These are phyloP conservation scores for Cosmia trapezina DNA, from an alignment of 2,888 invertebrate species.

Conservation along the genomic window DNA sequence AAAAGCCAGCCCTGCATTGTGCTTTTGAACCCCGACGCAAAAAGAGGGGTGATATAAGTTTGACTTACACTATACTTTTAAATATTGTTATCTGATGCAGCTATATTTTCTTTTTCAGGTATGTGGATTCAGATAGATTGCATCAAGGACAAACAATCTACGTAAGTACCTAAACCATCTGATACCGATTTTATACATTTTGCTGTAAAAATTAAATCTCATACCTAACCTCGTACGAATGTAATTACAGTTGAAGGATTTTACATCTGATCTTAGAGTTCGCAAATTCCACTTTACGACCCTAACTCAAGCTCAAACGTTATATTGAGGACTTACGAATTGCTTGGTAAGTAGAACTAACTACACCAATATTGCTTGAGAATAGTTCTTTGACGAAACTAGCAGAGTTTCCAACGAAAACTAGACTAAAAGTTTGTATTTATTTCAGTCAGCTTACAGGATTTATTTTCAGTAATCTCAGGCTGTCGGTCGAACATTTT, in stretches of 20 bases:
- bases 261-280: conserved; percentile 32
- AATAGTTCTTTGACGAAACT: conserved; percentile 25
- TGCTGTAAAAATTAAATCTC: conserved; percentile 26
- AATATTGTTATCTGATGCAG: conserved; percentile 5
- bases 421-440: conserved; percentile 16
- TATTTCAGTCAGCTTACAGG: conserved; percentile 33
- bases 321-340: conserved; percentile 43
- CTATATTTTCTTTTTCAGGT: conserved; percentile 54
- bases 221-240: conserved; percentile 1
- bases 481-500: conserved; percentile 33
- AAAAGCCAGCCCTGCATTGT: not conserved
- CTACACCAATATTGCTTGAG: conserved; percentile 31
- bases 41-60: too few species aligned
- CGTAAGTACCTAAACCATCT: conserved; percentile 27
- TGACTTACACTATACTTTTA: conserved; percentile 6
- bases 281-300: conserved; percentile 38
- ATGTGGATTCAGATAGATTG: conserved; percentile 26
- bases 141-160: not conserved
- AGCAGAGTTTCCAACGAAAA: conserved; percentile 11
- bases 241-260: conserved; percentile 36
- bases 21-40: not conserved
- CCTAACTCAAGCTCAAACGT: conserved; percentile 25
- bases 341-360: conserved; percentile 41
- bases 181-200: conserved; percentile 8
- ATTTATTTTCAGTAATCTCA: conserved; percentile 30